Percentiles rank a stretch among this genome's conserved stretches.
Evolutionary conservation across 2,113 vertebrate species (phyloP).

Genomic region (Alethe castanea): DNA sequence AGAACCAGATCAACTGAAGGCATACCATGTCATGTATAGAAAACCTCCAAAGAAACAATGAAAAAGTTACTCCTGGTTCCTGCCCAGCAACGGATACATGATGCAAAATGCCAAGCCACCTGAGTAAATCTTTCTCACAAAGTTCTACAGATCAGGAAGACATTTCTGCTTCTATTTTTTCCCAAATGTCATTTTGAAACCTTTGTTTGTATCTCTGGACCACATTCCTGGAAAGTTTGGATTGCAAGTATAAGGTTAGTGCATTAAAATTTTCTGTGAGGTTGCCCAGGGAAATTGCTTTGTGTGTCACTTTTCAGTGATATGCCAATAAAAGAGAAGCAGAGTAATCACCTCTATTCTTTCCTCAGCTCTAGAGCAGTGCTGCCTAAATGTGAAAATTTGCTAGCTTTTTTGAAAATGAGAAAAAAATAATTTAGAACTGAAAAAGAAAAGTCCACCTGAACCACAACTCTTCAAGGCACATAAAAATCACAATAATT

Average conservation of each 20-base stretch:
- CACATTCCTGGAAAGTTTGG: background rate
- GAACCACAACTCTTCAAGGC: background rate
- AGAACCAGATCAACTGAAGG: background rate
- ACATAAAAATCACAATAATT: background rate
- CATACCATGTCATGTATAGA: background rate
- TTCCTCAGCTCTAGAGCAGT: background rate
- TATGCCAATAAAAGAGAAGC: background rate
- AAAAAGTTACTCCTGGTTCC: background rate
- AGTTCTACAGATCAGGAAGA: background rate
- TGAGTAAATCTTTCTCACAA: background rate
- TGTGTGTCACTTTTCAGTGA: background rate
- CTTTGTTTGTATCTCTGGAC: background rate
- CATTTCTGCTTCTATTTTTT: background rate
- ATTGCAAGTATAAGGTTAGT: background rate
- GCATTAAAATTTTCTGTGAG: background rate
- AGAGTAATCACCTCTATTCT: background rate
- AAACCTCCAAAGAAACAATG: background rate
- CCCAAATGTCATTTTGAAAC: background rate
- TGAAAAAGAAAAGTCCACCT: background rate
- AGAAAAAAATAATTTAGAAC: background rate
- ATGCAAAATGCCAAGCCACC: conserved; percentile 20
- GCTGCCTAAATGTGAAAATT: background rate
- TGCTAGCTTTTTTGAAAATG: background rate
- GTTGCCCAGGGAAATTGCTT: background rate
- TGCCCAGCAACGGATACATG: background rate